Base-by-base conservation (phyloP, 2,113 vertebrate genomes). In the Chaetops frenatus region DNA sequence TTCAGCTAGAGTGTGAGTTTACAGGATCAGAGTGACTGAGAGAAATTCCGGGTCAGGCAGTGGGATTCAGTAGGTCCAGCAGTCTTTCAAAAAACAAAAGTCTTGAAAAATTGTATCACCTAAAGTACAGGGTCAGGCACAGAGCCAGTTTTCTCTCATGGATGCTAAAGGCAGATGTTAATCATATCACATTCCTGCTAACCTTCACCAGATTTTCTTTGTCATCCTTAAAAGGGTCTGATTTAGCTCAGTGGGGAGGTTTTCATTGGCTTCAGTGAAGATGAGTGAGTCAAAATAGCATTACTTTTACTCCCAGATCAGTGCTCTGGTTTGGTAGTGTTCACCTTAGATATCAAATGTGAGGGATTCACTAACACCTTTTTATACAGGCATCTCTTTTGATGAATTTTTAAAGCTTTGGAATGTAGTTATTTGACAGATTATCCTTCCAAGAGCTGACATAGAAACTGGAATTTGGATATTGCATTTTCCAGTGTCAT, bases 191-290 rank as follows among this genome's bases (percentile, higher is more conserved):
- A 88, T 94, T 90, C 76, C 56, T 83, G 72, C 76, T 94, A 95
- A 93, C 87, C 69, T 95, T 81, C 72, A 90, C 67, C 79, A 93
- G 82, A 90, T 90, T 96, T 95, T 90, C 89, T 94, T 69, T 84
- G 85, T 96, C 85, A 53, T 93, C 81, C 90, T 92, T 93, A 91
- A 93, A 96, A 92, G 85, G 64, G 71, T 90, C 80, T 96, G 92
- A 94, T 90, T 82, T 93, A 88, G 77, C 85, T 90, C 47, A 42
- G 82, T 83, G 9, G 64, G 82, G 89, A 91, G 78, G 27, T 83
- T 95, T 91, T 80, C 93, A 73, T 33, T 81, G 78, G 81, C 84
- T 82, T 92, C 67, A 74, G 62, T 86, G 71, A 73, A 86, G 91
- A 95, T 15, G 79, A 67, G 40, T 51, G 44, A 95, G 54, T 88